phyloP scores from a whole-genome alignment of 1,140 invertebrate species.

The Sinonovacula constricta region DNA sequence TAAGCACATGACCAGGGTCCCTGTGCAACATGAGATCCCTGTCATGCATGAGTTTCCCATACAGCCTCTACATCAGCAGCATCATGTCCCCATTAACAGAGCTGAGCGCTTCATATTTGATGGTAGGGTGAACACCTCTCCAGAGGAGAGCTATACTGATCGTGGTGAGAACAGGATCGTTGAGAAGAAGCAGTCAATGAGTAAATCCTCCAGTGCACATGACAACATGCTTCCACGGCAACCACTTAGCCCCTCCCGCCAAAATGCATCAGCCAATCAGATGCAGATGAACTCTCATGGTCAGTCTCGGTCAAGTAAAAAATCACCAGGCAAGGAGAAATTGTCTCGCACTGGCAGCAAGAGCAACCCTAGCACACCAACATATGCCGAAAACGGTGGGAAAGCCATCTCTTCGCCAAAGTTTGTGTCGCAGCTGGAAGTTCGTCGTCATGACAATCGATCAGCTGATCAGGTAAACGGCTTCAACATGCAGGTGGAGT shows the following conservation, averaged over 20 bases:
- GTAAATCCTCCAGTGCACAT: background rate
- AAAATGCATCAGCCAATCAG: background rate
- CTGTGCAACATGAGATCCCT: slow-evolving; percentile 49
- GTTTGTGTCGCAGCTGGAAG: slow-evolving; percentile 42
- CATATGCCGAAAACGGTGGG: slow-evolving; percentile 30
- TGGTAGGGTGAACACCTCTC: background rate
- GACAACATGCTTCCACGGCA: too few relatives aligned
- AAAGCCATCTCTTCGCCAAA: slow-evolving; percentile 12
- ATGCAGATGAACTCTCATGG: background rate
- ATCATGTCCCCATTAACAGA: slow-evolving; percentile 9
- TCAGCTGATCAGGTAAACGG: slow-evolving; percentile 32
- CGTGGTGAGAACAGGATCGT: slow-evolving; percentile 31
- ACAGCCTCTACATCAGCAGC: background rate
- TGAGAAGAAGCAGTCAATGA: slow-evolving; percentile 18
- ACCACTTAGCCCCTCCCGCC: background rate
- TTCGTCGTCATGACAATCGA: slow-evolving; percentile 18
- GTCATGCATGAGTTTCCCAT: slow-evolving; percentile 9
- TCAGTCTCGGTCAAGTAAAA: slow-evolving; percentile 8
- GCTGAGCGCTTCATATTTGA: slow-evolving; percentile 1
- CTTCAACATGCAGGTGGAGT: slow-evolving; percentile 29
- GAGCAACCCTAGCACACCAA: slow-evolving; percentile 35
- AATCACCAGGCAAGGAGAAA: background rate
- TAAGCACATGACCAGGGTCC: background rate
- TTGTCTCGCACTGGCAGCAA: background rate
- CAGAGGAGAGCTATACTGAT: background rate